Conservation (phyloP, 2,113 vertebrate genomes). For the Salvelinus fontinalis region DNA sequence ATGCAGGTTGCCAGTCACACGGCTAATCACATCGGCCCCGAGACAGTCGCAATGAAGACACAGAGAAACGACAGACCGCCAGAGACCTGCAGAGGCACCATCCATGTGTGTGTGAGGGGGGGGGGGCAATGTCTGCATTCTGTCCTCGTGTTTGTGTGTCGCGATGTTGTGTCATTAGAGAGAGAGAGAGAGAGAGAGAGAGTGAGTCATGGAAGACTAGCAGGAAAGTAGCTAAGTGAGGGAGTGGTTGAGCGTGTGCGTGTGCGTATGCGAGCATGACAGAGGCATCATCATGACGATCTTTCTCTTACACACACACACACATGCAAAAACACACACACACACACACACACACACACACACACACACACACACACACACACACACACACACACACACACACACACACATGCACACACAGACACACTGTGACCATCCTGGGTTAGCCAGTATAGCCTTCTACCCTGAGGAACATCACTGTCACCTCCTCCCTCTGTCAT, state of each 20-base stretch:
- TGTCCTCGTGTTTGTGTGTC: too few species aligned
- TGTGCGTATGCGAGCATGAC: not conserved
- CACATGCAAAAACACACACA: too few species aligned
- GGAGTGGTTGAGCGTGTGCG: not conserved
- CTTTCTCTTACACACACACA: not conserved
- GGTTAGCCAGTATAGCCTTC: too few species aligned
- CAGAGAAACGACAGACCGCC: not conserved
- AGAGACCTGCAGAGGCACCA: not conserved
- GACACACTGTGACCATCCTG: not conserved
- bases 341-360: constrained; percentile 6
- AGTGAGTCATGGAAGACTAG: not conserved
- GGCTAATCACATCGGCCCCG: not conserved
- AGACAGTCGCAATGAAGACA: not conserved
- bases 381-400: constrained; percentile 11
- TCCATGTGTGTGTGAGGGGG: not conserved
- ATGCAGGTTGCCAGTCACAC: constrained; percentile 10
- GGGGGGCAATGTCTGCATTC: too few species aligned
- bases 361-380: not conserved
- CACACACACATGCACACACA: constrained; percentile 12
- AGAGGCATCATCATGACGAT: not conserved
- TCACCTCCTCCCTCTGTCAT: too few species aligned
- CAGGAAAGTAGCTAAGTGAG: not conserved
- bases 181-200: not conserved
- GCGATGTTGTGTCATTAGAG: not conserved
- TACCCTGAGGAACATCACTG: too few species aligned